These are phyloP conservation scores for Cheilosia scutellata DNA, from an alignment of 2,888 invertebrate species.

Conservation along the genomic window DNA sequence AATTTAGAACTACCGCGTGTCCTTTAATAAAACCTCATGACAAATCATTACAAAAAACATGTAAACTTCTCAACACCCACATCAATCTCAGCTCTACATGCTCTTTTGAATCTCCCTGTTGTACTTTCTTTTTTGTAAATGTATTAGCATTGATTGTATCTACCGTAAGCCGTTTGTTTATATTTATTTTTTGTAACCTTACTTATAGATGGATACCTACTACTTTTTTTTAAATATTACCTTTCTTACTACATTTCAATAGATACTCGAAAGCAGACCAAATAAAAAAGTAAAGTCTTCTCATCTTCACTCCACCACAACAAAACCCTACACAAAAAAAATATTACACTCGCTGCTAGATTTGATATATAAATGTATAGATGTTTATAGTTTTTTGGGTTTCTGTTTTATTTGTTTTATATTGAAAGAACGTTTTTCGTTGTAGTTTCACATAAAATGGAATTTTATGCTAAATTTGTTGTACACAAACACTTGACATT, in stretches of 20 bases:
- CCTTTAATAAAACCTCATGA: neutral
- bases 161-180: neutral
- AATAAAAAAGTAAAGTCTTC: slow-evolving; percentile 28
- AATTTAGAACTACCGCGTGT: neutral
- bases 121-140: slow-evolving; percentile 21
- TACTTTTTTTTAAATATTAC: slow-evolving; percentile 1
- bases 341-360: slow-evolving; percentile 59
- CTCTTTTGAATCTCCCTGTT: slow-evolving; percentile 13
- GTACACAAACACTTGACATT: slow-evolving; percentile 70
- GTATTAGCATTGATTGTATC: slow-evolving; percentile 35
- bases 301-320: slow-evolving; percentile 37
- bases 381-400: slow-evolving; percentile 62
- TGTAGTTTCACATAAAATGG: slow-evolving; percentile 65
- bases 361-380: slow-evolving; percentile 59
- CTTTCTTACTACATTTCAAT: slow-evolving; percentile 21
- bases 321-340: slow-evolving; percentile 25
- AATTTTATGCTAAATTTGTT: slow-evolving; percentile 52
- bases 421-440: slow-evolving; percentile 52
- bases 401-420: slow-evolving; percentile 14
- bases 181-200: neutral
- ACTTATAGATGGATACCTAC: neutral
- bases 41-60: slow-evolving; percentile 13
- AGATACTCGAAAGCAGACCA: slow-evolving; percentile 11
- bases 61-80: slow-evolving; percentile 19
- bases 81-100: slow-evolving; percentile 33